Percentiles rank a stretch among this genome's conserved stretches.
These are phyloP conservation scores for Oryzias celebensis DNA, from an alignment of 2,113 vertebrate species.

Conservation along the genomic window DNA sequence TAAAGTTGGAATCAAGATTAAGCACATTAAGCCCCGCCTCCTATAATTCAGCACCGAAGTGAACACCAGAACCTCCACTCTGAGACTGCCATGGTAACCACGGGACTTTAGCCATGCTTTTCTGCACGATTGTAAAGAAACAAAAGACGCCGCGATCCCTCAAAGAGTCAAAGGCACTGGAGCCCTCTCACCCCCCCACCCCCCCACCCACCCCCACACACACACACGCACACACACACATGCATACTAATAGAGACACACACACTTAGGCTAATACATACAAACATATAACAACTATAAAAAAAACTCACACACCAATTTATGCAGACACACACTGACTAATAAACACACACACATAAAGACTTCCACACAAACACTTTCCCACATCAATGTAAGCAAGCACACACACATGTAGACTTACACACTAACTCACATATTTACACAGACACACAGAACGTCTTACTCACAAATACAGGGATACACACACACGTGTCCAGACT, in stretches of 20 bases:
- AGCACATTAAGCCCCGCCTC: no score
- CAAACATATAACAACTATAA: no score
- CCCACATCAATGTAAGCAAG: no score
- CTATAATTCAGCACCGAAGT: no score
- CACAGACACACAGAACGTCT: no score
- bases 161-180: conserved; percentile 23
- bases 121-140: conserved; percentile 1
- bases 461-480: no score
- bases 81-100: conserved; percentile 21
- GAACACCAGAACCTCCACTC: not conserved
- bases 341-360: not conserved
- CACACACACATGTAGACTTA: no score
- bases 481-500: no score
- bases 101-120: not conserved
- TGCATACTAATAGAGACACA: not conserved
- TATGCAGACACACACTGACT: not conserved
- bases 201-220: conserved; percentile 14
- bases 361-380: not conserved
- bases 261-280: not conserved
- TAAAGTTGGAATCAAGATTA: no score
- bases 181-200: no score
- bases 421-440: no score
- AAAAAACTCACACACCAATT: no score
- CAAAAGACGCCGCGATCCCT: conserved; percentile 28
- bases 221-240: not conserved